A percentile compares a stretch with the other conserved stretches of the same genome.
Conservation (phyloP, 1,140 invertebrate genomes). For the Trichonephila clavata region DNA sequence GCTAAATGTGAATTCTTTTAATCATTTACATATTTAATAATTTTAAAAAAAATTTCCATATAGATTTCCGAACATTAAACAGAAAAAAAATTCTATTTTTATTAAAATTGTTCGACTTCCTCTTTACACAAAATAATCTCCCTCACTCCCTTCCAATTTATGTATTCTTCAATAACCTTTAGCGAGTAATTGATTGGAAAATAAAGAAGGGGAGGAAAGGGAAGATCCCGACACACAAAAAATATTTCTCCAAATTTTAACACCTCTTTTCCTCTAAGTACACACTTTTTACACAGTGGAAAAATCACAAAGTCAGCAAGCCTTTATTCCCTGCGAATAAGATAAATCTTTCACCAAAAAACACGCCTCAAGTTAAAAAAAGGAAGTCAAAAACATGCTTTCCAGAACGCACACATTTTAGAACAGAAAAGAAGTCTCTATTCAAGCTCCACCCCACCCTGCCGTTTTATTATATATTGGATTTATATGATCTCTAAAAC, state of each 20-base stretch:
- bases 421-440: conserved; percentile 33
- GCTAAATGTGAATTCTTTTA: too few species aligned
- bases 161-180: too few species aligned
- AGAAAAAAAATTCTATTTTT: too few species aligned
- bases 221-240: not conserved
- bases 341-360: conserved; percentile 42
- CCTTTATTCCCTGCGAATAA: conserved; percentile 54
- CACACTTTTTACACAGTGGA: not conserved
- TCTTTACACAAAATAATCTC: too few species aligned
- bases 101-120: too few species aligned
- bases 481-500: conserved; percentile 71
- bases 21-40: too few species aligned
- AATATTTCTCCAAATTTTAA: conserved; percentile 10
- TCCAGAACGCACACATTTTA: conserved; percentile 45
- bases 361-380: conserved; percentile 32
- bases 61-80: too few species aligned
- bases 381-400: conserved; percentile 69
- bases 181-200: too few species aligned
- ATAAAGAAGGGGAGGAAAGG: not conserved
- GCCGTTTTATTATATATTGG: conserved; percentile 69
- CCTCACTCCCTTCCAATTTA: not conserved
- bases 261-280: conserved; percentile 9
- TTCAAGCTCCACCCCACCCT: conserved; percentile 45
- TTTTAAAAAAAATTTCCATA: too few species aligned
- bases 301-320: conserved; percentile 67